Conservation (phyloP, 2,797 vertebrate genomes). For the Threskiornis aethiopicus region DNA sequence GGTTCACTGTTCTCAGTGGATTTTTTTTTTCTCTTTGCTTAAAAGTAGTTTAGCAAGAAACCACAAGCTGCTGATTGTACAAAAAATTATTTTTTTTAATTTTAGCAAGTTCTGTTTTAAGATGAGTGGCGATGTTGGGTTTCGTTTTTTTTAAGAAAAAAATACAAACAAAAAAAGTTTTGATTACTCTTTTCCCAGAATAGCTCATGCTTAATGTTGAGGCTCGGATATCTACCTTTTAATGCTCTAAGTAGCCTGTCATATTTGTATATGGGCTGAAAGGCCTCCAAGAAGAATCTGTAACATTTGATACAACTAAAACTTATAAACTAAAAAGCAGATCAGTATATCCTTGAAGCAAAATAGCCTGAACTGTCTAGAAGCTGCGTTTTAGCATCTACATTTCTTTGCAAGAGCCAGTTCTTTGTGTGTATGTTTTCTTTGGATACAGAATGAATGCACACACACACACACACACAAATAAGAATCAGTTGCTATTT, state of each 20-base stretch:
- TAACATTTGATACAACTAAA: background rate
- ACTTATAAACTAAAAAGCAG: background rate
- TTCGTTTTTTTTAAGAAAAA: background rate
- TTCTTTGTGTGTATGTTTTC: background rate
- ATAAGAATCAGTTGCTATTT: background rate
- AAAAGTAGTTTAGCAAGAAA: background rate
- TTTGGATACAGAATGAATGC: background rate
- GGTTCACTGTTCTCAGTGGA: background rate
- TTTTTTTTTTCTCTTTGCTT: background rate
- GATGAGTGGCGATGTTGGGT: background rate
- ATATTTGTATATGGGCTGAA: background rate
- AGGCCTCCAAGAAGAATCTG: background rate
- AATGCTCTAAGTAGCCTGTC: background rate
- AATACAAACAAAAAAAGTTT: background rate
- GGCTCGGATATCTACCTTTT: background rate
- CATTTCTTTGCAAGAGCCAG: background rate
- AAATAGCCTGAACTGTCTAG: background rate
- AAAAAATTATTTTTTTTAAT: background rate
- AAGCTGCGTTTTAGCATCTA: background rate
- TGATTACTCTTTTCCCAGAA: background rate
- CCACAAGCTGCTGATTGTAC: background rate
- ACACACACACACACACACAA: background rate
- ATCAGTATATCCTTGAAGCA: background rate
- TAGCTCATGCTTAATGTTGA: background rate
- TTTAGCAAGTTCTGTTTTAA: background rate